phyloP scores from a whole-genome alignment of 2,113 vertebrate genomes.

The Scomber japonicus region DNA sequence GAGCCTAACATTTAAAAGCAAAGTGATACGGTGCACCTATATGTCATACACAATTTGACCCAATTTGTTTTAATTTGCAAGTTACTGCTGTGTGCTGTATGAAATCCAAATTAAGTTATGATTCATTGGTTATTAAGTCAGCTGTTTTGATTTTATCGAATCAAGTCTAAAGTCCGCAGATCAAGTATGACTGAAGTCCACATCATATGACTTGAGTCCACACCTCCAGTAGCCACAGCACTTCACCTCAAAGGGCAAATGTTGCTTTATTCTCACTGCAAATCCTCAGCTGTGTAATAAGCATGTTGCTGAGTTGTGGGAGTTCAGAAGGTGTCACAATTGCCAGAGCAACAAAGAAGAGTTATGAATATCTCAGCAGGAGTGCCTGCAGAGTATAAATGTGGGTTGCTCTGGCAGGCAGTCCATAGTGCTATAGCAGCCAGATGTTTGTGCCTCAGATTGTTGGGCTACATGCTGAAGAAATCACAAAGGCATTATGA shows the following conservation, averaged over 20 bases:
- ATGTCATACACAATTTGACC: neutral
- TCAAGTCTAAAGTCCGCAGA: constrained; percentile 1
- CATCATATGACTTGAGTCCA: neutral
- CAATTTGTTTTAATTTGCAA: neutral
- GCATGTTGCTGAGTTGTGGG: constrained; percentile 11
- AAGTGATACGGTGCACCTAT: neutral
- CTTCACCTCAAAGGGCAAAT: neutral
- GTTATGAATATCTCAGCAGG: constrained; percentile 34
- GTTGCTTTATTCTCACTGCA: constrained; percentile 6
- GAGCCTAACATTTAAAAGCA: too few species aligned
- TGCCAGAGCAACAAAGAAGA: constrained; percentile 17
- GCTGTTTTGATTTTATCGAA: neutral
- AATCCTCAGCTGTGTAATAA: constrained; percentile 11
- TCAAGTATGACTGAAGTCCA: neutral
- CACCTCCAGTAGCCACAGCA: neutral
- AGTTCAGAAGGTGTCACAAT: constrained; percentile 23
- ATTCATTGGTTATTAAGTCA: neutral
- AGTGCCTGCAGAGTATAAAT: constrained; percentile 33
- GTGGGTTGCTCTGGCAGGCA: constrained; percentile 42
- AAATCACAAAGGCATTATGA: constrained; percentile 32
- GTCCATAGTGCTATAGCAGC: constrained; percentile 19
- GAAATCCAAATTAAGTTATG: neutral
- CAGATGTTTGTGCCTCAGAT: constrained; percentile 48
- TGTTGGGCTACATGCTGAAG: constrained; percentile 30
- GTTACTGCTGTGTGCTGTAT: neutral